phyloP scores from a whole-genome alignment of 2,113 vertebrate genomes.

The Puffinus mauretanicus region DNA sequence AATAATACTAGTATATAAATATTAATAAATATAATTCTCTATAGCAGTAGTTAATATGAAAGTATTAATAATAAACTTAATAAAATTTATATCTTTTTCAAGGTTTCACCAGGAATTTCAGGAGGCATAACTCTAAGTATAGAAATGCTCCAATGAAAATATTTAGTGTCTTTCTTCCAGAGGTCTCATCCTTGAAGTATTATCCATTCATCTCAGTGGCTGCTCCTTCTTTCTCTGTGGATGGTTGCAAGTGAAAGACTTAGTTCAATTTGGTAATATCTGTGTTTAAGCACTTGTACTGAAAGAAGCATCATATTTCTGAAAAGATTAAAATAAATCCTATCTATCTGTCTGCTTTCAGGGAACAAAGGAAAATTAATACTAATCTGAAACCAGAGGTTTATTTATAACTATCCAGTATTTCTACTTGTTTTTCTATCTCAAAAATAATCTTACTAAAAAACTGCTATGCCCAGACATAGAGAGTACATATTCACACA shows the following conservation, averaged over 20 bases:
- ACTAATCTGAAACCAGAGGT: not conserved
- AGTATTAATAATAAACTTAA: not conserved
- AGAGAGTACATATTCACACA: not conserved
- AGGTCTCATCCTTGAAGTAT: not conserved
- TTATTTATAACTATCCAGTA: not conserved
- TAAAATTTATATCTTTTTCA: not conserved
- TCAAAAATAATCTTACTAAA: not conserved
- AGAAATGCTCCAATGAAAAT: not conserved
- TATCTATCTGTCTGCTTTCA: not conserved
- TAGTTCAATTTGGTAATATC: not conserved
- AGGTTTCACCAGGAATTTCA: not conserved
- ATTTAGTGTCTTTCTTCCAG: not conserved
- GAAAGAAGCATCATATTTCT: not conserved
- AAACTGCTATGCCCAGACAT: not conserved
- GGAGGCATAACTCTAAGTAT: not conserved
- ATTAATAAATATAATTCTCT: not conserved
- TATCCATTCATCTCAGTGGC: not conserved
- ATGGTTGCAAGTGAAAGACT: not conserved
- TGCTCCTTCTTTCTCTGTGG: not conserved
- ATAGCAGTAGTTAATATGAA: not conserved
- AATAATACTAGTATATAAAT: not conserved
- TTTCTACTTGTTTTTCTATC: not conserved
- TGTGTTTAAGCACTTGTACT: not conserved
- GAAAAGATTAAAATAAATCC: not conserved
- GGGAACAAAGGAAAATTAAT: not conserved